Base-by-base conservation (phyloP, 2,113 vertebrate species). In the Glaucidium brasilianum region DNA sequence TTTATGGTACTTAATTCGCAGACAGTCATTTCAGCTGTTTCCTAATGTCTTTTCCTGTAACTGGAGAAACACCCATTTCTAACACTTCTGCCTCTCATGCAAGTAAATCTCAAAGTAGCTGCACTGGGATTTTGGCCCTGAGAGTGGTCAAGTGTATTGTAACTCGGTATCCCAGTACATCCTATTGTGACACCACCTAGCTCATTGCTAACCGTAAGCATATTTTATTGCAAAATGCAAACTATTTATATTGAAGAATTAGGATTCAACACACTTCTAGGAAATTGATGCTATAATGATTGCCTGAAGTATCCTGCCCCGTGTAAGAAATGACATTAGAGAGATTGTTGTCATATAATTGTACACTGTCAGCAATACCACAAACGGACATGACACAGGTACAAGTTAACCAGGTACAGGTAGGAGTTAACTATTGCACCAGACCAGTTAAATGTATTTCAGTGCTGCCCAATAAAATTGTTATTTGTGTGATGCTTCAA, bases 361-460 rank as follows among this genome's bases (percentile, higher is more conserved):
- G 7, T 50, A 30, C 19, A 9, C 39, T 25, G 23, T 60, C 71
- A 68, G 62, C 49, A 76, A 6, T 72, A 25, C n/a, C 59, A 62
- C 39, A 62, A 69, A 53, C 0, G 0, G 53, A 23, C 25, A 43
- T 43, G 50, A 34, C 29, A 50, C 6, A 39, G 35, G 49, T 63
- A 35, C 18, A 37, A 17, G 23, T 80, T 43, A 80, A 56, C 27
- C 30, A 80, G 30, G 30, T 63, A n/a, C 10, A 59, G 32, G 59
- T 55, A 68, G 72, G 30, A 73, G 66, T 47, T 76, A 52, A 39
- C 27, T 52, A 13, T 47, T 3, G 2, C 39, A 41, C n/a, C 1
- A 0, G 39, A 37, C 32, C 47, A 29, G 15, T 77, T 50, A n/a
- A 62, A 84, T 25, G 25, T 66, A 52, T 84, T 77, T 67, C 34